Conservation (phyloP, 2,888 invertebrate species). For the Harpalus rubripes region DNA sequence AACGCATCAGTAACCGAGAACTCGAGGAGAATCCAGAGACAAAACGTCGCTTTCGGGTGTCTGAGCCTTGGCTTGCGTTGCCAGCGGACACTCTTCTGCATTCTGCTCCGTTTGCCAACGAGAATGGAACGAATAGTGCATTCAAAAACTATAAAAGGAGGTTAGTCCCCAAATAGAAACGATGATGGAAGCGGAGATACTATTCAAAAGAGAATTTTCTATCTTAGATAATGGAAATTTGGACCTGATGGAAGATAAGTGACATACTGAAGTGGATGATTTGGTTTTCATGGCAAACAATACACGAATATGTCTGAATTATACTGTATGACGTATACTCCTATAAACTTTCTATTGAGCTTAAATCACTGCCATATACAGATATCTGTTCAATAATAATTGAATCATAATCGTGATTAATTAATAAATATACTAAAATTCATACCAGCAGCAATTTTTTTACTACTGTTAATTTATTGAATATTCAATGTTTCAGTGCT, state of each 20-base stretch:
- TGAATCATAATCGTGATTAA: neutral
- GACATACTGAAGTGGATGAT: neutral
- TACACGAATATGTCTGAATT: neutral
- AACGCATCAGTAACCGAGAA: constrained; percentile 42
- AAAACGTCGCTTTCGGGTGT: neutral
- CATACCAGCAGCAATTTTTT: too few relatives aligned
- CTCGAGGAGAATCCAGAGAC: neutral
- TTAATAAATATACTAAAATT: neutral
- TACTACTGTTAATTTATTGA: too few relatives aligned
- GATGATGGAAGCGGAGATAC: neutral
- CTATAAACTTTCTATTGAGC: neutral
- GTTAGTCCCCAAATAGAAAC: neutral
- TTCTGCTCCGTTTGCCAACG: neutral
- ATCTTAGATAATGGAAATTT: neutral
- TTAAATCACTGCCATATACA: neutral
- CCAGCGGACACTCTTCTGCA: neutral
- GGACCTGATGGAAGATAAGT: neutral
- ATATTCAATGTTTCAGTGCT: too few relatives aligned
- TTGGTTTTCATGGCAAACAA: neutral
- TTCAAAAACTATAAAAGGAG: constrained; percentile 22
- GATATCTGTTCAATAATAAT: neutral
- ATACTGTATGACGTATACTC: neutral
- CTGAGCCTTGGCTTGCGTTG: neutral
- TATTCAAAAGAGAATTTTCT: neutral
- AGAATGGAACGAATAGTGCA: neutral